Evolutionary conservation across 2,797 vertebrate species (phyloP), one percentile per base, ranked within the genome.

Genomic region (Danio kyathit): DNA sequence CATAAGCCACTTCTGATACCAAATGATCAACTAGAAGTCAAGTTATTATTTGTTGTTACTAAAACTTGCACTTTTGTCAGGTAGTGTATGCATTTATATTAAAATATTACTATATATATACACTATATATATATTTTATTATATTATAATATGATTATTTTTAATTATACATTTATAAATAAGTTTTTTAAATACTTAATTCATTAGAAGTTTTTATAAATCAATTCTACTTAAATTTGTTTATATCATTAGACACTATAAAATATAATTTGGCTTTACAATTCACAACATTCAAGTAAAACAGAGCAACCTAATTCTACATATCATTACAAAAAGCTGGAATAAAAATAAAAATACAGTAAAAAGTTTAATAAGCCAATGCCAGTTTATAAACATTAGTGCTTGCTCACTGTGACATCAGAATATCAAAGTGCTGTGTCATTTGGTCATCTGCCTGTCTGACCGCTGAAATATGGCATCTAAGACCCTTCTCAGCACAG

Each of bases 351-450:
- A 12, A n/a, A 10, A 40, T 40, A n/a, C n/a, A 43, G 5, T 5
- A 64, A 16, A 64, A 64, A 11, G 14, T 17, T 41, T 8, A 17
- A 71, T 54, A 71, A 65, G 63, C 43, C 52, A 21, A 48, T 54
- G 19, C 19, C 19, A 43, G 63, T 74, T 44, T 49, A 41, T n/a
- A 54, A 49, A 54, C 11, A 14, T 41, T 46, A 21, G 41, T 19
- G 75, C 9, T 56, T 66, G 38, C 8, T 65, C 51, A 54, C 13
- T 75, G 60, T 74, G 29, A 43, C 29, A 63, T 43, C 17, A 65
- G n/a, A 13, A 66, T 10, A 65, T 44, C 66, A 66, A 65, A 71
- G 41, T 66, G 49, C 48, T 67, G 67, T 80, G 80, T 85, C 72
- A 82, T 70, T 21, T 72, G 40, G 10, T 76, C 57, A 74, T 46